Conservation (phyloP, 2,797 vertebrate genomes). For the Thripadectes ignobilis region DNA sequence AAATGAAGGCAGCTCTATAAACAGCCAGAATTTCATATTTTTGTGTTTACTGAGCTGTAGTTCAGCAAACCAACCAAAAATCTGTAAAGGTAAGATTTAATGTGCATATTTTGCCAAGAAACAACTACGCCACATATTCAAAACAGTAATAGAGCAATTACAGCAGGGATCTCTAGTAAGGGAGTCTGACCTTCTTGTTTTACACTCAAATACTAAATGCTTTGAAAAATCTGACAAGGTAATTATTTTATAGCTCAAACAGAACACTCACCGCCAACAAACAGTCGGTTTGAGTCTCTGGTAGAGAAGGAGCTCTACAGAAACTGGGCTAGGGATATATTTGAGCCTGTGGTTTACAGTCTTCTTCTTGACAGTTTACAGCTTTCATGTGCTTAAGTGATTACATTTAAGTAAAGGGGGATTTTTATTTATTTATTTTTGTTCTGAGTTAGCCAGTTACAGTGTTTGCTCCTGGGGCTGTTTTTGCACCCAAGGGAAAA, state of each 20-base stretch:
- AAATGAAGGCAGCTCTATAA: neutral
- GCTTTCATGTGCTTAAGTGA: neutral
- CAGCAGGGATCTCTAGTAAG: neutral
- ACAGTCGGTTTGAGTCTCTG: neutral
- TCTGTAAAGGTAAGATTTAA: neutral
- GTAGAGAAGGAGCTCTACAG: neutral
- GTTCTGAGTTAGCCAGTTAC: neutral
- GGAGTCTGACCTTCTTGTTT: slow-evolving; percentile 21
- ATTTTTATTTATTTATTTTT: neutral
- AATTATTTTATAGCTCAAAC: slow-evolving; percentile 44
- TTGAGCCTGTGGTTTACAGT: neutral
- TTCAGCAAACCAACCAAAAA: slow-evolving; percentile 6
- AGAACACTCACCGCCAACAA: neutral
- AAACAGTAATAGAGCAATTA: slow-evolving; percentile 19
- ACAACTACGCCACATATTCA: neutral
- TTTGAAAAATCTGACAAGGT: slow-evolving; percentile 16
- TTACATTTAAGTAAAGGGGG: neutral
- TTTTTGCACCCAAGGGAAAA: neutral
- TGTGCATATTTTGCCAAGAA: neutral
- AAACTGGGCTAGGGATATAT: slow-evolving; percentile 7
- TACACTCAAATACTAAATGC: neutral
- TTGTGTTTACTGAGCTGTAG: neutral
- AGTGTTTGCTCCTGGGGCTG: neutral
- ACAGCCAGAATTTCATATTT: neutral
- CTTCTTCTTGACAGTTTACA: neutral